Evolutionary conservation across 2,888 invertebrate species (phyloP), one percentile per base, ranked within the genome.

Genomic region (Sceliomorpha sp.): DNA sequence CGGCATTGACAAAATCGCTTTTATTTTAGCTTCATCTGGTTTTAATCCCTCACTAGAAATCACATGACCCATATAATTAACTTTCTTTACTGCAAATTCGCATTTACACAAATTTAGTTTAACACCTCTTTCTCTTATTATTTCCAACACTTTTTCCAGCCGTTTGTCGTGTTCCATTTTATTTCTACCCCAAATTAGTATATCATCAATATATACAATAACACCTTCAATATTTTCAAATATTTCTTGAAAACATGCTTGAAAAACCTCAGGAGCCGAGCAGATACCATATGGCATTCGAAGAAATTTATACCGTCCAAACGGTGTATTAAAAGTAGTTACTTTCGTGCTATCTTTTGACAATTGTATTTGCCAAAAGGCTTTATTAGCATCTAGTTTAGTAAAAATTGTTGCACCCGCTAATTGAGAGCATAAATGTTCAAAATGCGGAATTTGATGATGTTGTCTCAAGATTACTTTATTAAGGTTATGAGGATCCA

Each of bases 241-340:
- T 17, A 78, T 69, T 36, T 75, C 39, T n/a, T 62, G 40, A 53
- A 76, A 66, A 27, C 37, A 34, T 20, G 63, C 44, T 26, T 77
- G 79, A 71, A 78, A 82, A 2, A 80, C 64, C 74, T 83, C 80
- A 44, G 78, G 66, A 1, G 77, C 74, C 40, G 72, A 70, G 6
- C 60, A 56, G 13, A 80, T 53, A 7, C 81, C 81, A 62, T 77
- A 82, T 0, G 81, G 76, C 50, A 83, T 56, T 32, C 74, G 39
- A 15, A 62, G 20, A 47, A 77, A 81, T 45, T 64, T 74, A 50
- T 76, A 82, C 45, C 79, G 51, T 1, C 80, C 80, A 59, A 77
- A 76, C 2, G 75, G 75, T 7, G 79, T 80, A 13, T 45, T 59
- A 37, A 82, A 80, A 1, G 75, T 78, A 14, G 72, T 70, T 6